These are phyloP conservation scores for Nephila pilipes DNA, from an alignment of 1,140 invertebrate species.

Conservation along the genomic window DNA sequence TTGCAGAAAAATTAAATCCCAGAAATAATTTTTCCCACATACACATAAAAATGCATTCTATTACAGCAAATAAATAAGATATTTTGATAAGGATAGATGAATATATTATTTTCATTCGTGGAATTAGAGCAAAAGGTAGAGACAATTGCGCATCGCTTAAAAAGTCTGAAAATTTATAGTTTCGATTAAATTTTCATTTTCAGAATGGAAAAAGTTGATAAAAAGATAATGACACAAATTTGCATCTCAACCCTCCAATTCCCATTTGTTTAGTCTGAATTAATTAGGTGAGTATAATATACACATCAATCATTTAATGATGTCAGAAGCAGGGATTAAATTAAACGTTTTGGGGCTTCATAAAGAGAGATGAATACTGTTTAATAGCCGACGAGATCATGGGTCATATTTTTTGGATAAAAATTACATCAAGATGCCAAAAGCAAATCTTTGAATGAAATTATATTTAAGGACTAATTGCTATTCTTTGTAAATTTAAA, in stretches of 20 bases:
- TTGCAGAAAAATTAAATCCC: accelerated
- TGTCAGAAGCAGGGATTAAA: conserved; percentile 67
- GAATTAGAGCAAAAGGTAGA: too few relatives aligned
- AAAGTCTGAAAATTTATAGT: not conserved
- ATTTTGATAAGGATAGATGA: too few relatives aligned
- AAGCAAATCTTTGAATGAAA: conserved; percentile 12
- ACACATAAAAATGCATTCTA: too few relatives aligned
- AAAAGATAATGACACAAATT: conserved; percentile 67
- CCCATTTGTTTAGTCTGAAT: conserved; percentile 42
- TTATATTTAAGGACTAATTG: not conserved
- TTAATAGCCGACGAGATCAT: not conserved
- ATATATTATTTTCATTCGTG: too few relatives aligned
- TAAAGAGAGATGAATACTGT: not conserved
- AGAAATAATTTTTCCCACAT: too few relatives aligned
- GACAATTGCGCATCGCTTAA: too few relatives aligned
- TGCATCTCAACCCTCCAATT: conserved; percentile 36
- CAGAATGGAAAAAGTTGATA: not conserved
- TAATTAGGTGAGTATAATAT: conserved; percentile 37
- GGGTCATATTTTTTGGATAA: conserved; percentile 40
- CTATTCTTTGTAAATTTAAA: not conserved
- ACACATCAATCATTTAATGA: conserved; percentile 56
- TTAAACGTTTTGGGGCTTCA: conserved; percentile 44
- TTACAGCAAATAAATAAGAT: too few relatives aligned
- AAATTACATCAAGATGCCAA: conserved; percentile 17
- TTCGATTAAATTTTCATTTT: not conserved